A percentile compares a stretch with the other conserved stretches of the same genome.
These are phyloP conservation scores for Lymantria dispar DNA, from an alignment of 2,888 invertebrate species.

Conservation along the genomic window DNA sequence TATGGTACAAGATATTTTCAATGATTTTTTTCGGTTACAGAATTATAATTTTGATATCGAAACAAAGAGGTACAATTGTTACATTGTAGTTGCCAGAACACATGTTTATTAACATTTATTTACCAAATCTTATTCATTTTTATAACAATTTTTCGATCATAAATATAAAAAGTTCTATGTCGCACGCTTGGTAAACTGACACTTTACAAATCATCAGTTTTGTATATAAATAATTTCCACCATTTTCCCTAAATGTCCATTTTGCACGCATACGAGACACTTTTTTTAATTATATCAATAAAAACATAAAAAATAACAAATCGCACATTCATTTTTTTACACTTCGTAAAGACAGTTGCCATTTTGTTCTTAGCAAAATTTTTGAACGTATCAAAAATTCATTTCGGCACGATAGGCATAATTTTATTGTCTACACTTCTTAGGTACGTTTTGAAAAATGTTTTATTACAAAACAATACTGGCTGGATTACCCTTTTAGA, in stretches of 20 bases:
- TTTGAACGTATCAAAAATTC: constrained; percentile 15
- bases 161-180: constrained; percentile 33
- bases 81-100: constrained; percentile 24
- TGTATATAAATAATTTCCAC: constrained; percentile 46
- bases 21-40: constrained; percentile 63
- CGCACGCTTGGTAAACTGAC: constrained; percentile 42
- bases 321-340: constrained; percentile 59
- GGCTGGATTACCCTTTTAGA: constrained; percentile 19
- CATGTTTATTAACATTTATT: constrained; percentile 15
- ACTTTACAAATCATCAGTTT: constrained; percentile 45
- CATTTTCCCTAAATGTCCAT: constrained; percentile 48
- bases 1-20: constrained; percentile 75
- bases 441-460: constrained; percentile 13
- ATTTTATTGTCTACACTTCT: constrained; percentile 38
- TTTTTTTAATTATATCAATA: constrained; percentile 59
- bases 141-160: constrained; percentile 32
- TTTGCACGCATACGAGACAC: constrained; percentile 50
- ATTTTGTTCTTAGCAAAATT: constrained; percentile 27
- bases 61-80: constrained; percentile 33
- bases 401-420: constrained; percentile 29
- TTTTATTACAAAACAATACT: constrained; percentile 12
- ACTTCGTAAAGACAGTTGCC: constrained; percentile 60
- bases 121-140: constrained; percentile 34
- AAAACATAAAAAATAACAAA: constrained; percentile 78
- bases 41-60: constrained; percentile 44